Percentiles rank a stretch among this genome's conserved stretches.
Conservation (phyloP, 2,888 invertebrate genomes). For the Scotopteryx bipunctaria region DNA sequence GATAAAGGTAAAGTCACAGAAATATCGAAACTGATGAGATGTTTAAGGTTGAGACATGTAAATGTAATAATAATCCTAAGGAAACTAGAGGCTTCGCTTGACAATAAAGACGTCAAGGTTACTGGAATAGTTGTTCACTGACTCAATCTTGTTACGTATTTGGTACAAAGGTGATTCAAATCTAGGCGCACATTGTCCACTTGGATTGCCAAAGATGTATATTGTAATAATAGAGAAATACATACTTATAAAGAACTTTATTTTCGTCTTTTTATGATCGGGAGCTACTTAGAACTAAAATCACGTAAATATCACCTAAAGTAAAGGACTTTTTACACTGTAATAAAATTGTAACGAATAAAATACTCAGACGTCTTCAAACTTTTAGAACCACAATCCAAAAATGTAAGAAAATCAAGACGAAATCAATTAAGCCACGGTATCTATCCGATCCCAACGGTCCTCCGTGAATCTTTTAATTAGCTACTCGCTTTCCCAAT, state of each 20-base stretch:
- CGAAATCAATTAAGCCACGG: conserved; percentile 77
- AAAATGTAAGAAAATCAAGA: conserved; percentile 54
- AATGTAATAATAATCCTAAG: conserved; percentile 5
- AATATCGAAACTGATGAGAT: too few relatives aligned
- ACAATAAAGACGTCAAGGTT: conserved; percentile 48
- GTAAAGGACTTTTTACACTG: not conserved
- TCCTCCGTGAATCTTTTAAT: conserved; percentile 64
- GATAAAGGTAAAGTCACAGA: too few relatives aligned
- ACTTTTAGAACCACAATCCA: conserved; percentile 58
- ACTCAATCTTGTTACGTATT: conserved; percentile 61
- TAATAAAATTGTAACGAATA: not conserved
- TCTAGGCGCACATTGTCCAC: conserved; percentile 49
- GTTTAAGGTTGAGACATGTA: not conserved
- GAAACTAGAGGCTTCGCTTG: conserved; percentile 19
- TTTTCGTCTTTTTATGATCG: too few relatives aligned
- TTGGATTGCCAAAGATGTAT: conserved; percentile 47
- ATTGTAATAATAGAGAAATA: conserved; percentile 17
- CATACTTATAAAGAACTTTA: too few relatives aligned
- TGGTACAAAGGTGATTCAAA: conserved; percentile 59
- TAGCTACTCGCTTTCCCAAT: conserved; percentile 63
- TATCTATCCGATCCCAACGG: conserved; percentile 55
- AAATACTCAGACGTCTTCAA: conserved; percentile 14
- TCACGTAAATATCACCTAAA: too few relatives aligned
- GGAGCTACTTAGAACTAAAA: too few relatives aligned
- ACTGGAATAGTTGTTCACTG: conserved; percentile 53